Base-by-base conservation (phyloP, 2,113 vertebrate species). In the Suricata suricatta region DNA sequence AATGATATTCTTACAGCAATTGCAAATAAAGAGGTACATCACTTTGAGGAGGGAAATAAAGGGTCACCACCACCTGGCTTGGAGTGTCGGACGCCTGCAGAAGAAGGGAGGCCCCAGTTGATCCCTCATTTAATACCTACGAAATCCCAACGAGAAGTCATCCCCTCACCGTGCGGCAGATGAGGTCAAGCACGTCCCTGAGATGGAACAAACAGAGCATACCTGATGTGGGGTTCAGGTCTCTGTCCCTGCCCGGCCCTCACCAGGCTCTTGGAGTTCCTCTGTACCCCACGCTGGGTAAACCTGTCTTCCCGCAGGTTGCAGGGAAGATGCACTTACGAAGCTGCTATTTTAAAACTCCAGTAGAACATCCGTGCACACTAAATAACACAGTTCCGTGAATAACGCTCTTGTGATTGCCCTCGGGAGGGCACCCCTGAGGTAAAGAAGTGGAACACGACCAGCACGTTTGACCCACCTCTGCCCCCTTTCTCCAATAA, bases 131-230 rank as follows among this genome's bases (percentile, higher is more conserved):
- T 9, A 17, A 16, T 7, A 16, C 13, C n/a, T 9, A 25, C 14
- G 25, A 10, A 33, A 27, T 5, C 27, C 25, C 21, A 2, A 0
- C 7, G 69, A 44, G 19, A 12, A 4, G 13, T 7, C 27, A 29
- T 2, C 13, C 90, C 50, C 66, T 41, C 15, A 2, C 54, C 60
- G 2, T 0, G 3, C 8, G 3, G 19, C 6, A 9, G 11, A 19
- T 3, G 29, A 38, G 21, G 9, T 33, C 5, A 19, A 8, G 4
- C n/a, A 14, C 0, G 7, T 5, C 44, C 19, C n/a, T 0, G 2
- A 25, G 27, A n/a, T 1, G n/a, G 4, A 68, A 47, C 25, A 12
- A 3, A 33, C 4, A 10, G 15, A 7, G 15, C 17, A 19, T 0
- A 27, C 23, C 52, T 6, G 10, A 14, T 16, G 31, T 8, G 7